Evolutionary conservation across 2,113 vertebrate species (phyloP), one percentile per base, ranked within the genome.

Genomic region (Paramormyrops kingsleyae): DNA sequence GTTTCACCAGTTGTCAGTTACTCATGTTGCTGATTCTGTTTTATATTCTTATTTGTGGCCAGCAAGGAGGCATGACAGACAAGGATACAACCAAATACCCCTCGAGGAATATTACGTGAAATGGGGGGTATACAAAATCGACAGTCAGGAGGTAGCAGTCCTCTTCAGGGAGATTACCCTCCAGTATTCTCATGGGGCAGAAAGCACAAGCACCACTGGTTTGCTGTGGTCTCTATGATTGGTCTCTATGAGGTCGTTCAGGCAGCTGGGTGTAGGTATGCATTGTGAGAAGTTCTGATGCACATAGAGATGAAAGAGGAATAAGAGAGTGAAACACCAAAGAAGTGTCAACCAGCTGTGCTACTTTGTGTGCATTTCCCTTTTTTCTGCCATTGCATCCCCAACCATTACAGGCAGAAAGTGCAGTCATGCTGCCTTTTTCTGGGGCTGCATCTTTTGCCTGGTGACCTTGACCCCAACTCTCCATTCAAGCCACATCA

Each of bases 321-420:
- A 84, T 1, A 84, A 47, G 1, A 47, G 80, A n/a, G 44, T 47
- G 80, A 47, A 44, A 19, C 35, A n/a, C 35, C 80, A 27, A 13
- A 31, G n/a, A n/a, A 62, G 24, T n/a, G 21, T 62, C 24, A n/a
- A 62, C 7, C 59, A 9, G n/a, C n/a, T 66, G 8, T 13, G 50
- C 21, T 15, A 19, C 42, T 87, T 35, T 50, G n/a, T 70, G 46
- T n/a, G 49, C 83, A 42, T 85, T 24, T 35, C 62, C 56, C 56
- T 62, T 56, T 87, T 80, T 44, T 12, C 13, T 44, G 87, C 53
- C 6, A 39, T 10, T 15, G 27, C 86, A 50, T 49, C 50, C 83
- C 93, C 87, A 39, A 74, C 92, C 93, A 93, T 92, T 92, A 92
- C 92, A 92, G 62, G n/a, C n/a, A 66, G 93, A 94, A 92, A 90